A percentile compares a stretch with the other conserved stretches of the same genome.
Conservation (phyloP, 1,140 invertebrate species). For the Subanguina moxae region DNA sequence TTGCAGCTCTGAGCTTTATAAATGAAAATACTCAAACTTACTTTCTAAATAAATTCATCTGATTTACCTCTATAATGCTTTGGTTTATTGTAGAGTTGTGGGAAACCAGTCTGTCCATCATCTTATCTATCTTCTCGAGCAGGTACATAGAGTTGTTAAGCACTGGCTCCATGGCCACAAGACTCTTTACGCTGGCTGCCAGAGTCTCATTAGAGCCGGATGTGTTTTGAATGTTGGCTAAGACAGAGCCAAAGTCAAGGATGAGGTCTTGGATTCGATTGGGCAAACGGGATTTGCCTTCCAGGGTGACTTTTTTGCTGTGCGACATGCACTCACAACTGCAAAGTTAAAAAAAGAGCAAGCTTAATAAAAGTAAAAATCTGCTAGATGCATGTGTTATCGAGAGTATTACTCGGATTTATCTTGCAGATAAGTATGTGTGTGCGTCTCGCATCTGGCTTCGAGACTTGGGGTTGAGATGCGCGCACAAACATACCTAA, state of each 20-base stretch:
- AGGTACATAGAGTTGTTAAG: not conserved
- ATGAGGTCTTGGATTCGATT: not conserved
- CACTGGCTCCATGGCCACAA: not conserved
- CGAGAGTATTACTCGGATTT: too few species aligned
- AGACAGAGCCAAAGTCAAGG: not conserved
- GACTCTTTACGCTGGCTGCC: not conserved
- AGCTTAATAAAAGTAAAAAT: too few species aligned
- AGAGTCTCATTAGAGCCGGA: not conserved
- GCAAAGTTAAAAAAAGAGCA: too few species aligned
- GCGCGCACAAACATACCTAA: too few species aligned
- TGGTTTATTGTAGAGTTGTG: not conserved
- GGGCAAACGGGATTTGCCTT: not conserved
- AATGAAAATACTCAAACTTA: too few species aligned
- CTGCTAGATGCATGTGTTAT: too few species aligned
- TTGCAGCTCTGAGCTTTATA: too few species aligned
- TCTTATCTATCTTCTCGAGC: not conserved
- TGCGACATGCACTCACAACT: too few species aligned
- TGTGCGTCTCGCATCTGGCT: too few species aligned
- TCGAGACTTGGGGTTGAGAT: too few species aligned
- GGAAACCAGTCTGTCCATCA: not conserved
- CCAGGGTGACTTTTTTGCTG: not conserved
- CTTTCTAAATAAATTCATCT: too few species aligned
- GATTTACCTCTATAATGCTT: not conserved
- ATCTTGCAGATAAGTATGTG: too few species aligned
- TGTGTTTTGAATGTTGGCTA: not conserved